These are phyloP conservation scores for Isoperla grammatica DNA, from an alignment of 2,888 invertebrate species.

Conservation along the genomic window DNA sequence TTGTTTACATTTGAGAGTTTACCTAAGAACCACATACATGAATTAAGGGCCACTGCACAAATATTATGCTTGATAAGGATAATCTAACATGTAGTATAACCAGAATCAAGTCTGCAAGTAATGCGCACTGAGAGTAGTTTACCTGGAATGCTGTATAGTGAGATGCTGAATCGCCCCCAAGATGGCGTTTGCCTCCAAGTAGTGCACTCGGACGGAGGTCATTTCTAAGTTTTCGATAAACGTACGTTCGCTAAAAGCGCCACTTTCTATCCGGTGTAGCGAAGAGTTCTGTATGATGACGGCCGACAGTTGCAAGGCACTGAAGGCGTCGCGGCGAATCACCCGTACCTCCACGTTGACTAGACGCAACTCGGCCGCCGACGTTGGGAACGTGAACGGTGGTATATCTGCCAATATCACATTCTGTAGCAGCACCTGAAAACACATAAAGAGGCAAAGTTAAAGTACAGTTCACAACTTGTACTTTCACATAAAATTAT, in stretches of 20 bases:
- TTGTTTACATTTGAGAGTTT: too few relatives aligned
- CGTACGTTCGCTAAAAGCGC: constrained; percentile 58
- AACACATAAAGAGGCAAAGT: background rate
- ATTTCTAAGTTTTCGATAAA: constrained; percentile 57
- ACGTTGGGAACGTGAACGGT: constrained; percentile 57
- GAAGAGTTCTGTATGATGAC: constrained; percentile 58
- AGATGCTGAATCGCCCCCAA: constrained; percentile 59
- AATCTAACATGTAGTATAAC: too few relatives aligned
- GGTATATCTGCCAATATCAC: constrained; percentile 55
- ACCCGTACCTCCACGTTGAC: constrained; percentile 49
- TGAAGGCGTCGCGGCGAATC: constrained; percentile 59
- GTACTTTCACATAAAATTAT: too few relatives aligned
- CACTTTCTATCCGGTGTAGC: constrained; percentile 54
- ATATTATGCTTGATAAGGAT: too few relatives aligned
- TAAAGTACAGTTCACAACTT: too few relatives aligned
- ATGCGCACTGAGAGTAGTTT: too few relatives aligned
- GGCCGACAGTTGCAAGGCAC: constrained; percentile 57
- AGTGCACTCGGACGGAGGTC: constrained; percentile 52
- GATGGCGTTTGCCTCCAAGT: constrained; percentile 54
- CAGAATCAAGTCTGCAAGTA: too few relatives aligned
- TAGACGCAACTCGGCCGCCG: constrained; percentile 52
- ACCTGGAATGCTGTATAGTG: constrained; percentile 60
- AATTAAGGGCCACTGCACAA: too few relatives aligned
- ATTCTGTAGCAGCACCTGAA: constrained; percentile 60
- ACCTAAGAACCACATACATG: too few relatives aligned